Evolutionary conservation across 2,888 invertebrate species (phyloP).

Genomic region (Poecilobothrus nobilitatus): DNA sequence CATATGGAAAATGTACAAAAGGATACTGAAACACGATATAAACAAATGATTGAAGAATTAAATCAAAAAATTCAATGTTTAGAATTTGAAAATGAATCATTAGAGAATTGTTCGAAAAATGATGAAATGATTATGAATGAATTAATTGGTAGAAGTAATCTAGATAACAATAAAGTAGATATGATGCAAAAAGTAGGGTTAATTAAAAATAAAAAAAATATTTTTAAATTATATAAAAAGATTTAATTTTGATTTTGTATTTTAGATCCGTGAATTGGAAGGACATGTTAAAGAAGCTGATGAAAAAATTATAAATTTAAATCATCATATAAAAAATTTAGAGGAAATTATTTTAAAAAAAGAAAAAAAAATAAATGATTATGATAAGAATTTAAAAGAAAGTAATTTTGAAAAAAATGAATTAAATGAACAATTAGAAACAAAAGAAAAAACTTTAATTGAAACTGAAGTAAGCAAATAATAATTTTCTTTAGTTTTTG

Average conservation of each 20-base stretch:
- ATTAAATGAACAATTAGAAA: constrained; percentile 35
- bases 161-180: not conserved
- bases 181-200: not conserved
- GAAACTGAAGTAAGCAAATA: not conserved
- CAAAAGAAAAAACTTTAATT: not conserved
- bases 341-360: constrained; percentile 41
- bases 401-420: constrained; percentile 45
- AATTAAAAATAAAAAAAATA: no score
- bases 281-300: constrained; percentile 34
- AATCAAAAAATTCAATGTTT: constrained; percentile 37
- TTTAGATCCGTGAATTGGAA: constrained; percentile 35
- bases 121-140: constrained; percentile 27
- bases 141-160: not conserved
- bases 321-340: constrained; percentile 28
- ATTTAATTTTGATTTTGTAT: not conserved
- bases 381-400: constrained; percentile 39
- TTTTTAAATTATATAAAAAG: no score
- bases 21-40: constrained; percentile 40
- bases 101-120: constrained; percentile 25
- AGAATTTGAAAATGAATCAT: constrained; percentile 31
- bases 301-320: constrained; percentile 32
- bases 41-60: constrained; percentile 37
- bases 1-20: constrained; percentile 59
- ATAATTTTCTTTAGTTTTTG: not conserved
- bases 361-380: constrained; percentile 36